phyloP scores from a whole-genome alignment of 2,797 vertebrate species.

The Characodon lateralis region DNA sequence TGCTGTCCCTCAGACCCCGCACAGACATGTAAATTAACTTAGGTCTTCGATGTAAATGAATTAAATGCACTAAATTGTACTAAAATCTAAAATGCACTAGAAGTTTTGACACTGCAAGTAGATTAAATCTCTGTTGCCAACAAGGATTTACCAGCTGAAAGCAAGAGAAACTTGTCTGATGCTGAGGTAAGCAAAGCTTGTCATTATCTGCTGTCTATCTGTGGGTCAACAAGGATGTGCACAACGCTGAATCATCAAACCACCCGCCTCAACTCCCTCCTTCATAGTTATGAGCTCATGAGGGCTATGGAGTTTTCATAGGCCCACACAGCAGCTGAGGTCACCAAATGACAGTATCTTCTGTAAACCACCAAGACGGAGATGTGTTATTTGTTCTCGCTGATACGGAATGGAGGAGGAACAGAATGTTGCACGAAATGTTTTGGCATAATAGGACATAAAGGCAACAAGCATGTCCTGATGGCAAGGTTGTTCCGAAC shows the following conservation, averaged over 20 bases:
- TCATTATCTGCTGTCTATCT: conserved; percentile 64
- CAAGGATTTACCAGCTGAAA: conserved; percentile 36
- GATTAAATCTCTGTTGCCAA: conserved; percentile 16
- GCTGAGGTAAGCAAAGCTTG: conserved; percentile 53
- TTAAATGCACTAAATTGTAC: not conserved
- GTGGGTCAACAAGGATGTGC: conserved; percentile 69
- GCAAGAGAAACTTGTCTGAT: conserved; percentile 31
- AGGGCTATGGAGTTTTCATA: conserved; percentile 26
- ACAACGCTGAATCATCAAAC: conserved; percentile 69
- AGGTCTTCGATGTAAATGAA: conserved; percentile 14
- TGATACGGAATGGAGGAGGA: conserved; percentile 16
- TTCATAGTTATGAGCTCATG: conserved; percentile 62
- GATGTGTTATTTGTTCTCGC: conserved; percentile 34
- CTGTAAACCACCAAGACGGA: conserved; percentile 43
- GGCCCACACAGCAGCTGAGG: conserved; percentile 52
- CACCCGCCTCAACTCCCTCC: conserved; percentile 53
- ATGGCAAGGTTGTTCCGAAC: conserved; percentile 47
- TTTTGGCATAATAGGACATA: conserved; percentile 33
- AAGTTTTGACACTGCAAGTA: not conserved
- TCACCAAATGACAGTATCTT: conserved; percentile 41
- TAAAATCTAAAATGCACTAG: not conserved
- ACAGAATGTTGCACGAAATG: conserved; percentile 13
- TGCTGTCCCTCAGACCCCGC: conserved; percentile 20
- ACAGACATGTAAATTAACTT: conserved; percentile 16
- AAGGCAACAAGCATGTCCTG: conserved; percentile 34